These are phyloP conservation scores for Pristis pectinata DNA, from an alignment of 2,797 vertebrate genomes.

Conservation along the genomic window DNA sequence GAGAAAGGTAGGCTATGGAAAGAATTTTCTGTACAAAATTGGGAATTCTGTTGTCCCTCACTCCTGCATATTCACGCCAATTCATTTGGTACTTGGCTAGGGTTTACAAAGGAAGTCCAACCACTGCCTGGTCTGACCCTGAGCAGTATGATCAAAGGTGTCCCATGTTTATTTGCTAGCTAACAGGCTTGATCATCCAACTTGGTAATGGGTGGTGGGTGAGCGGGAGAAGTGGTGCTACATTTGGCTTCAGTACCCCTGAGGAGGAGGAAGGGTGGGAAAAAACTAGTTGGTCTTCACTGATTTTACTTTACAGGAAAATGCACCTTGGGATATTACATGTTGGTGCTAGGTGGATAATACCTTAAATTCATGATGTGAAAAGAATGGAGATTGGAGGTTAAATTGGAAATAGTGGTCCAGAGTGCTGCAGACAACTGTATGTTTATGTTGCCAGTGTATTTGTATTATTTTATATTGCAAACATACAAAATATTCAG, in stretches of 20 bases:
- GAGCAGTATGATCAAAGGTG: background rate
- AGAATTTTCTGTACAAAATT: constrained; percentile 19
- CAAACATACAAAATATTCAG: background rate
- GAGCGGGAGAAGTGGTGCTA: too few relatives aligned
- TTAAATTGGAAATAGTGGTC: background rate
- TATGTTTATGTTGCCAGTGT: background rate
- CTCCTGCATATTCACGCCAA: background rate
- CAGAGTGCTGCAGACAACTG: background rate
- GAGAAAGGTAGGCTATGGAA: constrained; percentile 28
- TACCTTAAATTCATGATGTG: background rate
- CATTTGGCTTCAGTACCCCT: background rate
- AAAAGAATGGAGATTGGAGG: background rate
- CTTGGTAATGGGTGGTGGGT: background rate
- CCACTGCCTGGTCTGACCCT: too few relatives aligned
- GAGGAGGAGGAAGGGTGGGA: too few relatives aligned
- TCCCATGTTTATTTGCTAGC: background rate
- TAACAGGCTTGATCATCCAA: background rate
- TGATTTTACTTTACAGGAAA: background rate
- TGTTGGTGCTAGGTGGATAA: background rate
- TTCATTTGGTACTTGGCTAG: background rate
- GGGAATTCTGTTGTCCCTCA: background rate
- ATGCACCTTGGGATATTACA: too few relatives aligned
- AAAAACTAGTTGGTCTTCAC: too few relatives aligned
- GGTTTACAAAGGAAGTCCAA: background rate
- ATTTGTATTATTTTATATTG: background rate